phyloP scores from a whole-genome alignment of 2,113 vertebrate species.

The Callorhinus ursinus region DNA sequence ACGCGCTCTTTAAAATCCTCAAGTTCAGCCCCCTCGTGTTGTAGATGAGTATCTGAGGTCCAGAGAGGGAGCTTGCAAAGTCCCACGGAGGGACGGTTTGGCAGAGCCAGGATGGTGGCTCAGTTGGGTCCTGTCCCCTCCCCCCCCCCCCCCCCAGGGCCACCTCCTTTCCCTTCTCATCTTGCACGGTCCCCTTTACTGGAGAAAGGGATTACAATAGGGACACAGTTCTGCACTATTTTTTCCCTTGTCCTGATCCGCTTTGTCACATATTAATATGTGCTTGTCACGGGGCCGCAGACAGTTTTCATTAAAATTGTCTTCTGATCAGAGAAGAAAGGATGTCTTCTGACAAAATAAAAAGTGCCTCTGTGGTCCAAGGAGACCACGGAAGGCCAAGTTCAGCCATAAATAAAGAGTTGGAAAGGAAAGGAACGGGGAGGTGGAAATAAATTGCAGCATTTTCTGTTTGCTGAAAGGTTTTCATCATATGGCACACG shows the following conservation, averaged over 20 bases:
- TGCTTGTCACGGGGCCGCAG: background rate
- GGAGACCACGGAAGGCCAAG: constrained; percentile 65
- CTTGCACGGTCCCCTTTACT: background rate
- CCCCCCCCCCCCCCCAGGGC: accelerated
- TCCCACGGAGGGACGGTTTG: background rate
- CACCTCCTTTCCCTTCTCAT: background rate
- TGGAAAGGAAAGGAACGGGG: background rate
- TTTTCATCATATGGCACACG: background rate
- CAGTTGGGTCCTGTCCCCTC: background rate
- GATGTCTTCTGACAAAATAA: constrained; percentile 35
- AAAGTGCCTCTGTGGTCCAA: constrained; percentile 65
- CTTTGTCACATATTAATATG: background rate
- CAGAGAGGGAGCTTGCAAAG: background rate
- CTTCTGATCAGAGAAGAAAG: constrained; percentile 42
- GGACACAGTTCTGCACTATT: background rate
- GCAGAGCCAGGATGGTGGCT: background rate
- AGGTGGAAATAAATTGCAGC: constrained; percentile 16
- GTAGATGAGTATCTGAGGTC: background rate
- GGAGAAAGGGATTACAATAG: background rate
- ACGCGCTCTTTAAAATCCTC: background rate
- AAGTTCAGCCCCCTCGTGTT: background rate
- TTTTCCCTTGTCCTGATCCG: background rate
- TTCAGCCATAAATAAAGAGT: constrained; percentile 27
- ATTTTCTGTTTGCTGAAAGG: background rate
- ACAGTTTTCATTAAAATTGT: constrained; percentile 67